These are phyloP conservation scores for Seriola dumerili DNA, from an alignment of 2,113 vertebrate genomes.

Conservation along the genomic window DNA sequence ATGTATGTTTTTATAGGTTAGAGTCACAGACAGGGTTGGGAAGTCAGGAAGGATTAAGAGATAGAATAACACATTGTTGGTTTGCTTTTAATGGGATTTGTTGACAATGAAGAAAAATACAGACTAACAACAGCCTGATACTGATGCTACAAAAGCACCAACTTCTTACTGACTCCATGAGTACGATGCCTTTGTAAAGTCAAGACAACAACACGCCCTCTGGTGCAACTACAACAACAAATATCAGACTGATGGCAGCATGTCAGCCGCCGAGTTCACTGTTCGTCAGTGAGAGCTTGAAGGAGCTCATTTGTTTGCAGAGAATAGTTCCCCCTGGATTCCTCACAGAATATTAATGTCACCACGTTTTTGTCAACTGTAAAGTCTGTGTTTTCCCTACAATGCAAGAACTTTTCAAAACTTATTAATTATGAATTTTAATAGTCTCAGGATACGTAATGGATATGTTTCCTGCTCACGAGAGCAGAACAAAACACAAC, in stretches of 20 bases:
- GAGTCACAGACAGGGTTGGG: background rate
- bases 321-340: background rate
- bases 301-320: slow-evolving; percentile 18
- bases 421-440: slow-evolving; percentile 22
- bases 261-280: slow-evolving; percentile 16
- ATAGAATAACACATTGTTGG: background rate
- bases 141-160: background rate
- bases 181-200: slow-evolving; percentile 5
- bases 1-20: background rate
- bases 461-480: background rate
- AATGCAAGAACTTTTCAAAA: slow-evolving; percentile 1
- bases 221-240: slow-evolving; percentile 20
- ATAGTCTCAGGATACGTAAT: background rate
- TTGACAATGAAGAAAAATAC: slow-evolving; percentile 4
- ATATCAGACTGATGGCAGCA: slow-evolving; percentile 10
- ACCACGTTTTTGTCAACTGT: slow-evolving; percentile 2
- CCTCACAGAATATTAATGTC: slow-evolving; percentile 35
- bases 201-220: background rate
- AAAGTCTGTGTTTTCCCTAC: background rate
- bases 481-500: background rate
- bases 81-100: slow-evolving; percentile 23
- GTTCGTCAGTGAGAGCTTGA: slow-evolving; percentile 10
- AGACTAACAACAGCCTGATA: background rate
- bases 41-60: background rate
- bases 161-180: background rate